These are phyloP conservation scores for Greenwoodochromis staneri DNA, from an alignment of 2,113 vertebrate species.

Conservation along the genomic window DNA sequence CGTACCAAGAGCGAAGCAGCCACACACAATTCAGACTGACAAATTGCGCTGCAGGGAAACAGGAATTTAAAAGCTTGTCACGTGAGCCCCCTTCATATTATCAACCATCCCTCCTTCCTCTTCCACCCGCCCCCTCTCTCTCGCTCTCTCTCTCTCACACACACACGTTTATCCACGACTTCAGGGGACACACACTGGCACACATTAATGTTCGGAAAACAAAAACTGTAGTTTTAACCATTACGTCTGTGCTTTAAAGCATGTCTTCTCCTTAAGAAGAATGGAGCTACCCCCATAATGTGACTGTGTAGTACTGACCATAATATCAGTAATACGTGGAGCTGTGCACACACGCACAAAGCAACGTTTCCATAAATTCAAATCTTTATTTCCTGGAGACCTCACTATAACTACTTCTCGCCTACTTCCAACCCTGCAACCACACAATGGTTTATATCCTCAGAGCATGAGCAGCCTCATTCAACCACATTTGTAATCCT, in stretches of 20 bases:
- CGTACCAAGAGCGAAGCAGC: neutral
- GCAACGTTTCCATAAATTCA: neutral
- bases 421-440: neutral
- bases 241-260: neutral
- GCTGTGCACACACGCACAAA: neutral
- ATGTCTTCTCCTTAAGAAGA: neutral
- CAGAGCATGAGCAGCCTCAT: neutral
- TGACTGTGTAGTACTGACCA: neutral
- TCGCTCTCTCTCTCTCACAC: neutral
- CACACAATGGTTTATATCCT: neutral
- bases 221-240: neutral
- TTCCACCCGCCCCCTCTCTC: neutral
- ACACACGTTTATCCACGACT: neutral
- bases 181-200: neutral
- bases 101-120: slow-evolving; percentile 2
- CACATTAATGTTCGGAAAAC: neutral
- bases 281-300: neutral
- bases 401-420: neutral
- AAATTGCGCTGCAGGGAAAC: slow-evolving; percentile 72
- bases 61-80: slow-evolving; percentile 70
- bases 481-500: neutral
- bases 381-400: neutral
- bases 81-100: slow-evolving; percentile 70
- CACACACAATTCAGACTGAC: slow-evolving; percentile 12
- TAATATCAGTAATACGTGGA: neutral